Percentiles rank a stretch among this genome's conserved stretches.
Conservation (phyloP, 35 echinoderm and acorn worm genomes). For the Acanthaster planci region DNA sequence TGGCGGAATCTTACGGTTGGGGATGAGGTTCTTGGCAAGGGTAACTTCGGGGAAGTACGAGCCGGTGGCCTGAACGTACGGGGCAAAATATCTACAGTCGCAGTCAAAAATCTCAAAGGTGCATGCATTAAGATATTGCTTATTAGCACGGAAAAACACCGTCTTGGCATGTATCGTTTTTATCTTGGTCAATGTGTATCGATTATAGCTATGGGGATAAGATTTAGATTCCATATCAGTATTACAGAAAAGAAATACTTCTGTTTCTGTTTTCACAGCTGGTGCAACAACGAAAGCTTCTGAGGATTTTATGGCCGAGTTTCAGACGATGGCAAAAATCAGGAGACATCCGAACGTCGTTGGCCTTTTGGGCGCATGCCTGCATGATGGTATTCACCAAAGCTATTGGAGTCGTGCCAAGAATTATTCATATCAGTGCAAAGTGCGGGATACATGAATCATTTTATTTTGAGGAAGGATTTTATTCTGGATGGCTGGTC, state of each 20-base stretch:
- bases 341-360: neutral
- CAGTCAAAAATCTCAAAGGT: conserved; percentile 11
- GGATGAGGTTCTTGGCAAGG: neutral
- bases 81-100: neutral
- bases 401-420: no score
- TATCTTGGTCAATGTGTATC: no score
- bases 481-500: no score
- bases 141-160: no score
- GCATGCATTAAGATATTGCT: no score
- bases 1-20: neutral
- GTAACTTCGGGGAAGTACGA: neutral
- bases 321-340: conserved; percentile 2
- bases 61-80: neutral
- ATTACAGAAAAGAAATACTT: no score
- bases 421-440: no score
- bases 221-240: no score
- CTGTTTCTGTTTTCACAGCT: neutral
- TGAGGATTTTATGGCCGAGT: neutral
- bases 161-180: no score
- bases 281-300: neutral
- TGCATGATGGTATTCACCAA: neutral
- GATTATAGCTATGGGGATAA: no score
- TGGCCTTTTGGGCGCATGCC: neutral
- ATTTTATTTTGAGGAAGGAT: no score
- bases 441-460: no score